Conservation (phyloP, 2,113 vertebrate species). For the Ranitomeya imitator region DNA sequence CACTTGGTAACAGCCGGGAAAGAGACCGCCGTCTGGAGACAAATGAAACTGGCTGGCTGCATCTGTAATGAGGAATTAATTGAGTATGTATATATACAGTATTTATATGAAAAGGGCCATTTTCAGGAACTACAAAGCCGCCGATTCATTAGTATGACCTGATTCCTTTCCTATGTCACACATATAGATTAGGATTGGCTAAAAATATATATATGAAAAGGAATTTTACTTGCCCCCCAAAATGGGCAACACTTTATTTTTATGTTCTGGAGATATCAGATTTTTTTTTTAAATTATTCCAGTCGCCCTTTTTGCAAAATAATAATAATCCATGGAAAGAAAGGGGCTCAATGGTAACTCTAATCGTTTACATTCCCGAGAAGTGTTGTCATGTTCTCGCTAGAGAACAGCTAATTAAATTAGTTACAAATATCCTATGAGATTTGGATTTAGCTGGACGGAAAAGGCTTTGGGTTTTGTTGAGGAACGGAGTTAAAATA, state of each 20-base stretch:
- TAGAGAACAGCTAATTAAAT: too few species aligned
- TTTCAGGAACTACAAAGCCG: neutral
- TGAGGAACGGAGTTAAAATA: too few species aligned
- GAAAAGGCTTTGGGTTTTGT: too few species aligned
- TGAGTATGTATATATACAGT: slow-evolving; percentile 22
- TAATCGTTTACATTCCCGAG: too few species aligned
- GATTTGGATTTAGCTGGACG: too few species aligned
- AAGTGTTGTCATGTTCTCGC: too few species aligned
- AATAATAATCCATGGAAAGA: too few species aligned
- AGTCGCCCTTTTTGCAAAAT: too few species aligned
- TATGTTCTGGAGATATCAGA: too few species aligned
- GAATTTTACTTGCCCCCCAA: neutral
- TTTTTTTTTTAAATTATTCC: too few species aligned
- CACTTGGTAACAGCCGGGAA: slow-evolving; percentile 1
- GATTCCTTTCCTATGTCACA: neutral
- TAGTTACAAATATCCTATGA: too few species aligned
- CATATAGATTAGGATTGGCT: neutral
- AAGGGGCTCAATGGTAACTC: too few species aligned
- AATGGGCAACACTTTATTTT: neutral
- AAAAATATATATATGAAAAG: neutral
- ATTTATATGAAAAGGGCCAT: neutral
- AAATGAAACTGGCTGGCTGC: slow-evolving; percentile 57
- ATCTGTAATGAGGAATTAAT: slow-evolving; percentile 30
- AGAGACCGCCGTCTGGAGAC: slow-evolving; percentile 56
- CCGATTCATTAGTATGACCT: neutral